phyloP scores from a whole-genome alignment of 2,888 invertebrate species.

The Dusona sp. region DNA sequence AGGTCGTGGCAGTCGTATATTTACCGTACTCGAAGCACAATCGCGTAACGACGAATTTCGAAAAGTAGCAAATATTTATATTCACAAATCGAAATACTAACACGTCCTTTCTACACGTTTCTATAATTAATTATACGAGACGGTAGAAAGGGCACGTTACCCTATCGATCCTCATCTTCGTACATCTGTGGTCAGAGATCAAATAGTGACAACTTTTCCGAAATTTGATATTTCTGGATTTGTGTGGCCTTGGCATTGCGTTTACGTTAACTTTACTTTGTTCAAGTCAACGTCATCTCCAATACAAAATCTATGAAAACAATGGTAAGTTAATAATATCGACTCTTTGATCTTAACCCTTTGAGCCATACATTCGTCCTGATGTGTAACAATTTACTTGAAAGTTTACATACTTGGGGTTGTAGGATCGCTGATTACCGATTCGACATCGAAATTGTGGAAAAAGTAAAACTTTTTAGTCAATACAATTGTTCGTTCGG shows the following conservation, averaged over 20 bases:
- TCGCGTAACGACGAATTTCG: neutral
- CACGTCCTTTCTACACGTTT: neutral
- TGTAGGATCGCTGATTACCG: too few species aligned
- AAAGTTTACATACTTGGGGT: too few species aligned
- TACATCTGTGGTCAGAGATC: neutral
- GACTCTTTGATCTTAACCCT: too few species aligned
- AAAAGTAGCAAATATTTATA: neutral
- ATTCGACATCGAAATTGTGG: too few species aligned
- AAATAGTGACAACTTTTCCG: neutral
- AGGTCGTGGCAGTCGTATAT: neutral
- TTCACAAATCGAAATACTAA: neutral
- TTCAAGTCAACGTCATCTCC: too few species aligned
- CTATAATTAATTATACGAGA: neutral
- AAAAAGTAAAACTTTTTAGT: too few species aligned
- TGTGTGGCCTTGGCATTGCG: neutral
- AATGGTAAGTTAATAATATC: too few species aligned
- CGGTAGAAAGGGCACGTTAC: neutral
- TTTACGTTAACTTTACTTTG: neutral
- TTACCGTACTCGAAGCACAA: conserved; percentile 11
- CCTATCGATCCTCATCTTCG: neutral
- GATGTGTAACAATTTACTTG: too few species aligned
- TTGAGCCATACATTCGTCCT: too few species aligned
- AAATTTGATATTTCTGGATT: neutral
- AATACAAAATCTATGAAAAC: too few species aligned
- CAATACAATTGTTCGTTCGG: too few species aligned